Evolutionary conservation across 1,140 invertebrate species (phyloP).

Genomic region (Campoletis sonorensis): DNA sequence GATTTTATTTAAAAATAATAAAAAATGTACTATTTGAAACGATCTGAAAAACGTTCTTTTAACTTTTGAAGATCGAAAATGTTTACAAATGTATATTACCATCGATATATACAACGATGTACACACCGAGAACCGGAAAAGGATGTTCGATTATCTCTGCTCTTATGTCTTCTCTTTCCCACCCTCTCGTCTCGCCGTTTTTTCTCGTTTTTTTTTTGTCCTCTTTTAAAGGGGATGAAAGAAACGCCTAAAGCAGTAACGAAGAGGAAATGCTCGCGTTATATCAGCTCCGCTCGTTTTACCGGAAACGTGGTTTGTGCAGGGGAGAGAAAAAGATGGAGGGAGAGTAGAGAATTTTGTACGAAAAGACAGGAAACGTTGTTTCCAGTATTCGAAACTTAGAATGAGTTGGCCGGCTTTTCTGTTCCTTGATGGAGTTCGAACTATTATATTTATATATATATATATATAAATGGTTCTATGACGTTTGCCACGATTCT

Average conservation of each 20-base stretch:
- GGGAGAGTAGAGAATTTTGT: background rate
- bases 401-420: conserved; percentile 45
- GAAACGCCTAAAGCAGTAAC: background rate
- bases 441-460: background rate
- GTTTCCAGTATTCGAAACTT: conserved; percentile 47
- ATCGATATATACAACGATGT: background rate
- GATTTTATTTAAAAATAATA: too few relatives aligned
- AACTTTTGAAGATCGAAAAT: too few relatives aligned
- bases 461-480: too few relatives aligned
- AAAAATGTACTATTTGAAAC: too few relatives aligned
- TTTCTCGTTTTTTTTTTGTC: too few relatives aligned
- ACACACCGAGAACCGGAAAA: background rate
- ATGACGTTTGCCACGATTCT: conserved; percentile 9
- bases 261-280: conserved; percentile 14
- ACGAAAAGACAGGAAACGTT: conserved; percentile 28
- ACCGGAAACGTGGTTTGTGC: background rate
- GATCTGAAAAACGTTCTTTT: too few relatives aligned
- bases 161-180: background rate
- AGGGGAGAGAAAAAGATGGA: background rate
- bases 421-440: conserved; percentile 2
- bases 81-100: background rate
- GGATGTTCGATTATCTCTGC: conserved; percentile 1
- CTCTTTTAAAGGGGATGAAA: background rate
- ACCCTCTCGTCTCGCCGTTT: background rate
- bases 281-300: conserved; percentile 16